These are phyloP conservation scores for Apis florea DNA, from an alignment of 1,140 invertebrate species.

Conservation along the genomic window DNA sequence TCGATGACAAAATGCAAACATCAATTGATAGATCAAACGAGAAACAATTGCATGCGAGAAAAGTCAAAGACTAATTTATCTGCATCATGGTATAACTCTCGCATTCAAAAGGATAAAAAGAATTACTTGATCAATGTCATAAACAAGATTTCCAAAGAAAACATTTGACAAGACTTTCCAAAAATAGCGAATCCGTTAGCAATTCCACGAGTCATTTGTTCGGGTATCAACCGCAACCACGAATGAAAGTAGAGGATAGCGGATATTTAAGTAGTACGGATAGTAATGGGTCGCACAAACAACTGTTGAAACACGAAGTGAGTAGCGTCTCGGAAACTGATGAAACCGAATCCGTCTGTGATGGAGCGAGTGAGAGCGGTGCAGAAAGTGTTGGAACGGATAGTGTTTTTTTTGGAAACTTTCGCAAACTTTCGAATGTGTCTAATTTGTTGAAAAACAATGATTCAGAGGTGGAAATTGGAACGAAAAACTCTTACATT, in stretches of 20 bases:
- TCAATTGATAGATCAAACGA: too few species aligned
- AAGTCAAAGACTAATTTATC: neutral
- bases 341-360: constrained; percentile 86
- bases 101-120: neutral
- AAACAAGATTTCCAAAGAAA: constrained; percentile 6
- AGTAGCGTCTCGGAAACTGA: constrained; percentile 84
- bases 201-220: constrained; percentile 1
- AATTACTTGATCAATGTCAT: neutral
- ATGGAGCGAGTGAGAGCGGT: constrained; percentile 90
- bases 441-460: constrained; percentile 81
- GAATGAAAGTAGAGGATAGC: constrained; percentile 79
- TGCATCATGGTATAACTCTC: neutral
- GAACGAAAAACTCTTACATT: constrained; percentile 48
- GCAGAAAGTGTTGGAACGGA: constrained; percentile 92
- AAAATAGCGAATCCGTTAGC: constrained; percentile 22
- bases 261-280: constrained; percentile 89
- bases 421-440: constrained; percentile 67
- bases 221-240: constrained; percentile 14
- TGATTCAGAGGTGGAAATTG: constrained; percentile 69
- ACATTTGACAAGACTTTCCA: constrained; percentile 1
- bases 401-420: constrained; percentile 87
- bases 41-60: neutral
- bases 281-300: constrained; percentile 80
- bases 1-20: neutral
- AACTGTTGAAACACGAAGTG: constrained; percentile 67